Base-by-base conservation (phyloP, 1,140 invertebrate genomes). In the Coptotermes formosanus region DNA sequence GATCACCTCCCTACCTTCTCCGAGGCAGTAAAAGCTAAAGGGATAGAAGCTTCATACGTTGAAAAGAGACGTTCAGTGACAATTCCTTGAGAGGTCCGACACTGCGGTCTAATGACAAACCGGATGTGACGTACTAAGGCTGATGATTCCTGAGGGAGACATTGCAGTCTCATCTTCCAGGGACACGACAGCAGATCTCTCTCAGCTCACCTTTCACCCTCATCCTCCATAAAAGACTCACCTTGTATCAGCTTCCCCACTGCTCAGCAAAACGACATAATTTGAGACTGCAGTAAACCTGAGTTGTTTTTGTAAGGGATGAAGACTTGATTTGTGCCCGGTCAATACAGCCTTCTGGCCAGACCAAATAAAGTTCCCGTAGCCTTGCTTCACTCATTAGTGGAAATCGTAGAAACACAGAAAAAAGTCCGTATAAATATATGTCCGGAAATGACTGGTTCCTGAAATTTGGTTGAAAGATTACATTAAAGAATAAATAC, bases 131-230 rank as follows among this genome's bases (percentile, higher is more conserved):
- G 64, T 75, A 30, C 25, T 75, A 75, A 75, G 64, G 25, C 25
- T 75, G 64, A 75, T 75, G 64, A 75, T 75, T 75, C 64, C 64
- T 75, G 64, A 75, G 64, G 64, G 64, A 75, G n/a, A 75, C 64
- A 75, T 75, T 25, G 64, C 64, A 8, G 64, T 75, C 64, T 75
- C 64, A 75, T 75, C 64, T 75, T 75, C 64, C 64, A 75, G 64
- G 2, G 7, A 30, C 64, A 75, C 19, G 64, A 75, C 64, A 75
- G 64, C 64, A 30, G 64, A 75, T 75, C 64, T 75, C 64, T 75
- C 14, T 75, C 64, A 75, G 14, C 64, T 75, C 64, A 75, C 64
- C 64, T 75, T 75, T 75, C 64, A 75, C 64, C 25, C 64, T 30
- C 25, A 30, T 30, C 64, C 25, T 30, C 64, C 64, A 75, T 75